These are phyloP conservation scores for Protonemura montana DNA, from an alignment of 2,888 invertebrate genomes.

Conservation along the genomic window DNA sequence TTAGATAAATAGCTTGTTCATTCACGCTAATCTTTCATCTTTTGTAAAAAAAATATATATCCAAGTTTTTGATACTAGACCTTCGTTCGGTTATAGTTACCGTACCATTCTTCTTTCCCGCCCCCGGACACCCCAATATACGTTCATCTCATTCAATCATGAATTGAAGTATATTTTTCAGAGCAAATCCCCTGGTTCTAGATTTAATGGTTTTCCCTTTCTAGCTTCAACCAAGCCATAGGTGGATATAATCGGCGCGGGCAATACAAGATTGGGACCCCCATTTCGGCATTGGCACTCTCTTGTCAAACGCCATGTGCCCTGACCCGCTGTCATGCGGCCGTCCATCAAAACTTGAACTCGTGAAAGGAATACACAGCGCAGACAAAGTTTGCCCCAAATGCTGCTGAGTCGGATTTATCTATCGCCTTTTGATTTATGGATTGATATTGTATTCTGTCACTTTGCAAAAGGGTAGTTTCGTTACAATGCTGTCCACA, in stretches of 20 bases:
- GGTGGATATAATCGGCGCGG: conserved; percentile 40
- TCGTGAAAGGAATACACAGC: conserved; percentile 47
- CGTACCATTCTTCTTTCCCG: conserved; percentile 31
- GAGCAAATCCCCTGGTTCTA: conserved; percentile 32
- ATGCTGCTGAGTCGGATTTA: conserved; percentile 54
- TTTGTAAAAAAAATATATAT: conserved; percentile 48
- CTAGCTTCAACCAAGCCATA: conserved; percentile 38
- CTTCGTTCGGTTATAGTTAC: conserved; percentile 35
- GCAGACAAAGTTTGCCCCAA: conserved; percentile 46
- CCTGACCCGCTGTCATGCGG: conserved; percentile 44
- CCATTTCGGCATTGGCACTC: conserved; percentile 13
- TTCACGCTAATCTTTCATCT: conserved; percentile 61
- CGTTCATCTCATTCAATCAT: conserved; percentile 27
- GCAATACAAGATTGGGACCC: conserved; percentile 44
- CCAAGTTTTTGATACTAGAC: conserved; percentile 38
- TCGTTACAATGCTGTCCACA: conserved; percentile 47
- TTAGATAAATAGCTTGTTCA: conserved; percentile 61
- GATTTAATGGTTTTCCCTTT: conserved; percentile 39
- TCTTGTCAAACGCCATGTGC: conserved; percentile 40
- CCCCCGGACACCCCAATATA: conserved; percentile 38
- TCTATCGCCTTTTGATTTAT: conserved; percentile 60
- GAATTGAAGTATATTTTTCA: conserved; percentile 22
- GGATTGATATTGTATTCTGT: conserved; percentile 58
- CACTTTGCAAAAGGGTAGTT: conserved; percentile 44
- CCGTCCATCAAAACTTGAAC: conserved; percentile 50